Base-by-base conservation (phyloP, 2,797 vertebrate species). In the Pseudochromis fuscus region DNA sequence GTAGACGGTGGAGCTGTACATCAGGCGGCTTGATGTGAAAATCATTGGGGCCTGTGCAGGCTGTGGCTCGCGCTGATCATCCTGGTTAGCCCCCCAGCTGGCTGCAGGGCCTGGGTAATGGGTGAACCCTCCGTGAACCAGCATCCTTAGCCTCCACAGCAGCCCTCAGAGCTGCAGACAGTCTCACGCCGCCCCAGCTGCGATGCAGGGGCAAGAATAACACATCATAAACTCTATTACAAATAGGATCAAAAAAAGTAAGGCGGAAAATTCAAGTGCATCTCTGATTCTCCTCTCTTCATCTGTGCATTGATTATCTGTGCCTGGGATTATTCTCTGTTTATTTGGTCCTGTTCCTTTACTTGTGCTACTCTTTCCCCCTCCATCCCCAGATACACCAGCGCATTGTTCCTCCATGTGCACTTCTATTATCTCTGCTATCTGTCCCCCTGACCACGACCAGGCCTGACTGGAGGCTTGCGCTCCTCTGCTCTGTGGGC, bases 1-100 rank as follows among this genome's bases (percentile, higher is more conserved):
- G 97, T 94, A 94, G 96, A 95, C 85, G 95, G 95, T 92, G 88
- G 93, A 94, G 96, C 96, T 96, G 97, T 98, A 96, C 97, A 98
- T 99, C 97, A 99, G 96, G 94, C 95, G 83, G 94, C 96, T 97
- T 99, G 97, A 99, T 99, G 97, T 97, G 95, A 98, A 99, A 99
- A 99, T 99, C 97, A 96, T 99, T 99, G 98, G 94, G 95, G 94
- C 94, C 96, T 96, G 97, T 93, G 95, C 95, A 88, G 92, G 95
- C 89, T 91, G 94, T 87, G 94, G 95, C 93, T 94, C 92, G 92
- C 91, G 95, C 95, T 96, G 95, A 99, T 98, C 97, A 96, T 95
- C 93, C 95, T 96, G 95, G 95, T 97, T 96, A 96, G 97, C 96
- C 96, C 96, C 95, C 97, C 97, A 98, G 96, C 96, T 96, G 96